Percentiles rank a stretch among this genome's conserved stretches.
These are phyloP conservation scores for Tenualosa thibaudeaui DNA, from an alignment of 2,797 vertebrate species.

Conservation along the genomic window DNA sequence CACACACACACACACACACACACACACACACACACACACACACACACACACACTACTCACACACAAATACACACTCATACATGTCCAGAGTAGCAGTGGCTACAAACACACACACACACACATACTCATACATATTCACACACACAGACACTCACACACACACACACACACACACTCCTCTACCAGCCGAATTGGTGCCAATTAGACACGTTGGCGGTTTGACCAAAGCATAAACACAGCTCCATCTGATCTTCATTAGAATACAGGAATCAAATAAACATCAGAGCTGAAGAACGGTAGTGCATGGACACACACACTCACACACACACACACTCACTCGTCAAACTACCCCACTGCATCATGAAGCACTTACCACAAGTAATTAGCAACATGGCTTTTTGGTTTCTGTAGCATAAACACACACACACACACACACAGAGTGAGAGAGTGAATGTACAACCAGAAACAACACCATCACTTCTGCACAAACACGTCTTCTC, in stretches of 20 bases:
- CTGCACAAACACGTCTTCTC: no score
- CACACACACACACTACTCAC: no score
- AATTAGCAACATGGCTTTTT: constrained; percentile 71
- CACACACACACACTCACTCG: constrained; percentile 17
- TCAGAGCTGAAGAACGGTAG: constrained; percentile 65
- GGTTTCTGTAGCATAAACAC: constrained; percentile 72
- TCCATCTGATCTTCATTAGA: constrained; percentile 91
- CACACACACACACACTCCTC: constrained; percentile 39
- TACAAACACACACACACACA: neutral
- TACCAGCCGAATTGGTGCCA: constrained; percentile 78
- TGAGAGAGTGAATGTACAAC: no score
- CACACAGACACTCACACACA: neutral
- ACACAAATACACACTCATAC: neutral
- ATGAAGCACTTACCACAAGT: constrained; percentile 69
- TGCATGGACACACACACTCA: constrained; percentile 55
- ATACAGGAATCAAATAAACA: constrained; percentile 86
- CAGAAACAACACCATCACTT: no score
- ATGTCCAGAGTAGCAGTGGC: no score
- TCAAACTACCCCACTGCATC: constrained; percentile 68
- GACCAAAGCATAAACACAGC: constrained; percentile 80
- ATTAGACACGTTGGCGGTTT: constrained; percentile 79
- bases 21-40: neutral
- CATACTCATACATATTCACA: neutral
- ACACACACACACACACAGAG: constrained; percentile 64
- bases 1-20: no score